These are phyloP conservation scores for Acanthoscelides obtectus DNA, from an alignment of 2,888 invertebrate genomes.

Conservation along the genomic window DNA sequence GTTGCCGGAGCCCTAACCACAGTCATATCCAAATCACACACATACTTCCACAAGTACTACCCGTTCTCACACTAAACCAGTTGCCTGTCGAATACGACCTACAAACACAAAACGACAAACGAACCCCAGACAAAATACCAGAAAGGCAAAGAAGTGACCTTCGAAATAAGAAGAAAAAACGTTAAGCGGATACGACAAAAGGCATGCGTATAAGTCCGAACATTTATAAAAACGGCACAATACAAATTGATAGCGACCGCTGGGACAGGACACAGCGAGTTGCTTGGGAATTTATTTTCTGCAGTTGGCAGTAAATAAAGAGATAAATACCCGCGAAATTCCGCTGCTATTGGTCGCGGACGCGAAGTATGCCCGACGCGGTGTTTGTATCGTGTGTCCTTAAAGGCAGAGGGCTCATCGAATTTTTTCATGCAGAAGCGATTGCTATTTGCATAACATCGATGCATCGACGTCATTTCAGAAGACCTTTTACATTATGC, in stretches of 20 bases:
- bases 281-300: constrained; percentile 11
- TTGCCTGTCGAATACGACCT: background rate
- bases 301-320: constrained; percentile 18
- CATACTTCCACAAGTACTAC: too few relatives aligned
- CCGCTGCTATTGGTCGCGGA: constrained; percentile 1
- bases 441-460: too few relatives aligned
- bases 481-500: too few relatives aligned
- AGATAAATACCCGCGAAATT: constrained; percentile 19
- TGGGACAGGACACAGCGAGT: background rate
- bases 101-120: background rate
- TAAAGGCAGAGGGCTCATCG: too few relatives aligned
- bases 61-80: too few relatives aligned
- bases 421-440: too few relatives aligned
- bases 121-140: background rate
- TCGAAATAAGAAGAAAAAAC: background rate
- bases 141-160: background rate
- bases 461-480: too few relatives aligned
- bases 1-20: too few relatives aligned
- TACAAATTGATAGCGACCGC: background rate
- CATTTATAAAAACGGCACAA: background rate
- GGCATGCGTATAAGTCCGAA: background rate
- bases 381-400: background rate
- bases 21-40: too few relatives aligned
- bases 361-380: background rate
- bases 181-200: background rate